These are phyloP conservation scores for Apogon talboti DNA, from an alignment of 2,797 vertebrate species.

Conservation along the genomic window DNA sequence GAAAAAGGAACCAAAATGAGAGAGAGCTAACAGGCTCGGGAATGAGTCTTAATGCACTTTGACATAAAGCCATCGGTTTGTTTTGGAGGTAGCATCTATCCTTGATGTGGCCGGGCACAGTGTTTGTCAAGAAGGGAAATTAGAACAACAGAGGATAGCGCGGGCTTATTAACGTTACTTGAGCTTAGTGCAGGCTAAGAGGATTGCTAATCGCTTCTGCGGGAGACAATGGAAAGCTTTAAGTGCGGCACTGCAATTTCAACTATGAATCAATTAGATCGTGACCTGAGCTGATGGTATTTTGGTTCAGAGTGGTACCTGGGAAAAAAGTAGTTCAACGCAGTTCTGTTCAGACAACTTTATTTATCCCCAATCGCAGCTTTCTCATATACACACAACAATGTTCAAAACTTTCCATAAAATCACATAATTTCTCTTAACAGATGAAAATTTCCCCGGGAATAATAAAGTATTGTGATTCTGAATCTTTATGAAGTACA, in stretches of 20 bases:
- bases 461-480: too few relatives aligned
- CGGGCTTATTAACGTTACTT: conserved; percentile 30
- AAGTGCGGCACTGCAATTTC: conserved; percentile 1
- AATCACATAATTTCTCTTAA: too few relatives aligned
- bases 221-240: conserved; percentile 54
- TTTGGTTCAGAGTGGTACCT: too few relatives aligned
- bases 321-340: too few relatives aligned
- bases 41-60: conserved; percentile 16
- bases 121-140: conserved; percentile 17
- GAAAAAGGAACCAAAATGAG: neutral
- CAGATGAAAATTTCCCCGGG: too few relatives aligned
- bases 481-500: too few relatives aligned
- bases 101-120: conserved; percentile 16
- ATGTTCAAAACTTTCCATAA: too few relatives aligned
- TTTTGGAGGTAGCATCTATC: conserved; percentile 14
- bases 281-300: conserved; percentile 35
- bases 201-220: conserved; percentile 61
- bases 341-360: too few relatives aligned
- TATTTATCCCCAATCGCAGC: too few relatives aligned
- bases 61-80: conserved; percentile 13
- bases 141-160: conserved; percentile 14
- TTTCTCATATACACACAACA: too few relatives aligned
- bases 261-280: conserved; percentile 45
- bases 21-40: neutral
- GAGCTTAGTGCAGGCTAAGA: conserved; percentile 54